Conservation (phyloP, 2,888 invertebrate genomes). For the Microctonus aethiopoides region DNA sequence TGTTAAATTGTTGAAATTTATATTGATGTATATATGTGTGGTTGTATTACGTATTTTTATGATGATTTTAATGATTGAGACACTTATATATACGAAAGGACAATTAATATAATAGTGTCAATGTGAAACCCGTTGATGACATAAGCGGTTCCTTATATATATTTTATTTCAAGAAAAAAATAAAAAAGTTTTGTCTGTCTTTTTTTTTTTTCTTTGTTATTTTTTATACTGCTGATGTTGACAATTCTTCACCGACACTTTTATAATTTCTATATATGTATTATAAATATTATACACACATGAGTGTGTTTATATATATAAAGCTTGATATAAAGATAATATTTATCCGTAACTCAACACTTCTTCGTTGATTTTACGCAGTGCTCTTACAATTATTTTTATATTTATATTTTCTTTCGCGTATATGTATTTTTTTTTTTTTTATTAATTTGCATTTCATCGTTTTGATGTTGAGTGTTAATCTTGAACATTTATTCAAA, state of each 20-base stretch:
- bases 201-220: too few relatives aligned
- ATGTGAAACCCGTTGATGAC: neutral
- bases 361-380: neutral
- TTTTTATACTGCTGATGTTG: neutral
- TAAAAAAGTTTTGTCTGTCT: neutral
- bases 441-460: neutral
- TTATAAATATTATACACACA: too few relatives aligned
- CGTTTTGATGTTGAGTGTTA: neutral
- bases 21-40: neutral
- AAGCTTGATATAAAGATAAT: neutral
- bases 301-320: too few relatives aligned
- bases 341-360: neutral
- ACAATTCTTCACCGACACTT: neutral
- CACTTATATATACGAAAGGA: neutral
- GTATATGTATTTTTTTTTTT: too few relatives aligned
- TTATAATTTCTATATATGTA: neutral
- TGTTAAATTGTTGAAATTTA: constrained; percentile 1
- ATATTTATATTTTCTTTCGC: too few relatives aligned
- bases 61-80: constrained; percentile 3
- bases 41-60: neutral
- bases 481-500: neutral
- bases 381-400: neutral
- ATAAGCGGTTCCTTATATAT: neutral
- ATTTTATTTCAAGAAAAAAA: neutral
- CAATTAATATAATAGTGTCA: constrained; percentile 13